A percentile compares a stretch with the other conserved stretches of the same genome.
phyloP scores from a whole-genome alignment of 2,888 invertebrate species.

The Phrixothrix hirtus region DNA sequence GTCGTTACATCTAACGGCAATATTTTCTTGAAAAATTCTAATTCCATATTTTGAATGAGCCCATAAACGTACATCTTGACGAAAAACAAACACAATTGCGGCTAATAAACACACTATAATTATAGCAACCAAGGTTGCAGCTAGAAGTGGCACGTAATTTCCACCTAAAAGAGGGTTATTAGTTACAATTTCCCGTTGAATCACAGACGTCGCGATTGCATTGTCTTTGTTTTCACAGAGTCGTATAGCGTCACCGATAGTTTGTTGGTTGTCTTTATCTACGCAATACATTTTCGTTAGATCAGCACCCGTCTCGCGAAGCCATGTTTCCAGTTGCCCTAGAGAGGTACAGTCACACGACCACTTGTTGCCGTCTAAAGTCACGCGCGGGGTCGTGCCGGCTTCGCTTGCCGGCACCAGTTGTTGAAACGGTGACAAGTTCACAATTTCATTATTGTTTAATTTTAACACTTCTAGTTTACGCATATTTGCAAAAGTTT shows the following conservation, averaged over 20 bases:
- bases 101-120: conserved; percentile 70
- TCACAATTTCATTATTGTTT: conserved; percentile 77
- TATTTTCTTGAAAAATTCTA: conserved; percentile 68
- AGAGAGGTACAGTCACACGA: conserved; percentile 79
- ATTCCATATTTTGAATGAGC: conserved; percentile 78
- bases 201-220: conserved; percentile 64
- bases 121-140: conserved; percentile 70
- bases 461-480: conserved; percentile 73
- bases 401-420: conserved; percentile 64
- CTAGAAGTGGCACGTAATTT: conserved; percentile 75
- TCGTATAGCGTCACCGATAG: conserved; percentile 59
- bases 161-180: conserved; percentile 69
- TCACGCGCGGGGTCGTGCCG: conserved; percentile 65
- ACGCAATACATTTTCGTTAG: conserved; percentile 71
- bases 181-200: conserved; percentile 60
- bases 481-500: conserved; percentile 74
- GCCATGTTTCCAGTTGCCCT: conserved; percentile 70
- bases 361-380: conserved; percentile 80
- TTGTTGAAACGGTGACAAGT: conserved; percentile 70
- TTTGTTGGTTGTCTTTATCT: conserved; percentile 60
- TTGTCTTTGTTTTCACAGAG: conserved; percentile 70
- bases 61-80: conserved; percentile 78
- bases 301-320: conserved; percentile 68
- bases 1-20: conserved; percentile 57
- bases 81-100: conserved; percentile 72